Evolutionary conservation across 2,888 invertebrate species (phyloP).

Genomic region (Himalopsyche japonica): DNA sequence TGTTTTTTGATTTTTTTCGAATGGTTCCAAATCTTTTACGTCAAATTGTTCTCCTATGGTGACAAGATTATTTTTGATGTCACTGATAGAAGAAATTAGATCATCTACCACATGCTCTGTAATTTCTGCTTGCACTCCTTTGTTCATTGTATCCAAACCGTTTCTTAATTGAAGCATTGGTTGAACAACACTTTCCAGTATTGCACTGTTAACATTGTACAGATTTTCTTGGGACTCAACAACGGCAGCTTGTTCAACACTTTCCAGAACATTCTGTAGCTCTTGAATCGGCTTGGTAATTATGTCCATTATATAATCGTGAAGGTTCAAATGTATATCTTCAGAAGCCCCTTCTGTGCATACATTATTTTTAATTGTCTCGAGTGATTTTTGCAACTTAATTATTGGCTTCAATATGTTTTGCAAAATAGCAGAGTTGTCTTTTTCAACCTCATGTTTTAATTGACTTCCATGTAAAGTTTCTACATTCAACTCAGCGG

Average conservation of each 20-base stretch:
- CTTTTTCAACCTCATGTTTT: constrained; percentile 12
- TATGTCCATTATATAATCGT: constrained; percentile 36
- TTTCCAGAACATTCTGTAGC: constrained; percentile 55
- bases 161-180: constrained; percentile 66
- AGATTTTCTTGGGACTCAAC: constrained; percentile 55
- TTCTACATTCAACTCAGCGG: constrained; percentile 46
- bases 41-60: constrained; percentile 53
- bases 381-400: constrained; percentile 38
- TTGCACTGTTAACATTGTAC: constrained; percentile 60
- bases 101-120: constrained; percentile 53
- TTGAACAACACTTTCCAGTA: constrained; percentile 66
- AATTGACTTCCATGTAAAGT: not conserved
- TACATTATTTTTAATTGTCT: constrained; percentile 35
- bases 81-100: constrained; percentile 61
- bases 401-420: constrained; percentile 38
- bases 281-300: constrained; percentile 53
- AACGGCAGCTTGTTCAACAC: constrained; percentile 58
- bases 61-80: constrained; percentile 60
- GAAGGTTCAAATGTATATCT: constrained; percentile 23
- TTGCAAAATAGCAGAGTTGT: constrained; percentile 33
- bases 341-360: constrained; percentile 12
- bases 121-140: constrained; percentile 49
- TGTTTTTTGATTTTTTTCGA: constrained; percentile 50
- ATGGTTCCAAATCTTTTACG: constrained; percentile 47
- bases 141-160: constrained; percentile 58